Evolutionary conservation across 2,113 vertebrate species (phyloP), one percentile per base, ranked within the genome.

Genomic region (Pollimyrus isidori): DNA sequence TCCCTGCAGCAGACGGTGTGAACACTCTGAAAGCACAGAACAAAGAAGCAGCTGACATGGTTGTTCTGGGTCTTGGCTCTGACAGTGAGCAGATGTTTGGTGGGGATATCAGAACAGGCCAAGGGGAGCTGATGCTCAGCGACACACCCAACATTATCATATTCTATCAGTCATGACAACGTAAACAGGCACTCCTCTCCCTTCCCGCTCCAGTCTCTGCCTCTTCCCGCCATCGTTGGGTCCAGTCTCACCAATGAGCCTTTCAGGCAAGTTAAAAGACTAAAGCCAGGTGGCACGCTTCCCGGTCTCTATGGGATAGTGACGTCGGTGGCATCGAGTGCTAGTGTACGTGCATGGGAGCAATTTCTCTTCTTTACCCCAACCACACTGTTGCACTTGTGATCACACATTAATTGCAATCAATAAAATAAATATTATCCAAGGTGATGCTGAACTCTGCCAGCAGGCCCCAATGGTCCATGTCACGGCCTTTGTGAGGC

Each of bases 91-190:
- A 53, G 69, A 88, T 76, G 88, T 76, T 50, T 42, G 69, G 65
- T n/a, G 46, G 48, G 62, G 30, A 49, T 42, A 4, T 56, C 69
- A 89, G 76, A 39, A 50, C n/a, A 89, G 35, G 73, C 73, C 39
- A 46, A 42, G 87, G n/a, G n/a, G 87, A 56, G 53, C 45, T 48
- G 42, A 30, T 88, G 23, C 26, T 50, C 15, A 13, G 73, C 9
- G 69, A 7, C 88, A 82, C 88, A 39, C 30, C 87, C 48, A 89
- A 83, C 69, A 53, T 53, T 30, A 88, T 73, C 58, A 52, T 39
- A 69, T 35, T 62, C 35, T n/a, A 46, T 17, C 45, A 21, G 15
- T 39, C 69, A 23, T n/a, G 69, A 89, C 48, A 42, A 45, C 15
- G 39, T 82, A 52, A 76, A 73, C 21, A 88, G 21, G 49, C 62